Conservation (phyloP, 2,888 invertebrate genomes). For the Morpho achilles region DNA sequence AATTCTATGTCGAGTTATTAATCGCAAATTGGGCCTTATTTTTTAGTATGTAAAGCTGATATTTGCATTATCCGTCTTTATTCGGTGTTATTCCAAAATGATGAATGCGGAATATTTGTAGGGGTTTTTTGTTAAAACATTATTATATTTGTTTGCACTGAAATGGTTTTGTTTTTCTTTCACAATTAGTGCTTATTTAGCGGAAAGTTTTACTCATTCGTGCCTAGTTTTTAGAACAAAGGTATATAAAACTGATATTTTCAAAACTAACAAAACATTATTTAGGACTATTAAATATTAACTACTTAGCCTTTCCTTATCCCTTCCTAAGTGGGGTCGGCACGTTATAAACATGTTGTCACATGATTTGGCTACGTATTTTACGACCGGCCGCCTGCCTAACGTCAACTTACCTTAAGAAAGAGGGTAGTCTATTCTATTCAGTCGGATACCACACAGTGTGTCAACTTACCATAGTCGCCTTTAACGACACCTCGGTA, state of each 20-base stretch:
- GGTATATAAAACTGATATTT: too few relatives aligned
- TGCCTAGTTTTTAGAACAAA: conserved; percentile 3
- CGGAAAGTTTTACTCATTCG: conserved; percentile 8
- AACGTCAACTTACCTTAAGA: too few relatives aligned
- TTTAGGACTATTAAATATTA: too few relatives aligned
- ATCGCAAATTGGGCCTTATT: conserved; percentile 44
- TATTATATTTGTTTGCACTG: conserved; percentile 17
- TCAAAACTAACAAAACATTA: neutral
- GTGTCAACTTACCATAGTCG: too few relatives aligned
- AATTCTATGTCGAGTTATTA: conserved; percentile 32
- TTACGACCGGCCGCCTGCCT: too few relatives aligned
- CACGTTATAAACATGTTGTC: too few relatives aligned
- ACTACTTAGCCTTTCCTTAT: too few relatives aligned
- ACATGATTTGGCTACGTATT: too few relatives aligned
- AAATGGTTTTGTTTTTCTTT: conserved; percentile 11
- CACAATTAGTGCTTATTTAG: conserved; percentile 15
- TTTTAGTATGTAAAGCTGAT: conserved; percentile 41
- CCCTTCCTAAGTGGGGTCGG: too few relatives aligned
- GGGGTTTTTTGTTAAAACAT: conserved; percentile 17
- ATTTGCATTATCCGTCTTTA: conserved; percentile 32
- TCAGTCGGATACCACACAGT: too few relatives aligned
- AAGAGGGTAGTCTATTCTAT: too few relatives aligned
- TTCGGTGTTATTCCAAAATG: conserved; percentile 19
- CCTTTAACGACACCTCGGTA: too few relatives aligned
- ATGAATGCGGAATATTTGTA: conserved; percentile 20